These are phyloP conservation scores for Styela clava DNA, from an alignment of 23 tunicate species.

Conservation along the genomic window DNA sequence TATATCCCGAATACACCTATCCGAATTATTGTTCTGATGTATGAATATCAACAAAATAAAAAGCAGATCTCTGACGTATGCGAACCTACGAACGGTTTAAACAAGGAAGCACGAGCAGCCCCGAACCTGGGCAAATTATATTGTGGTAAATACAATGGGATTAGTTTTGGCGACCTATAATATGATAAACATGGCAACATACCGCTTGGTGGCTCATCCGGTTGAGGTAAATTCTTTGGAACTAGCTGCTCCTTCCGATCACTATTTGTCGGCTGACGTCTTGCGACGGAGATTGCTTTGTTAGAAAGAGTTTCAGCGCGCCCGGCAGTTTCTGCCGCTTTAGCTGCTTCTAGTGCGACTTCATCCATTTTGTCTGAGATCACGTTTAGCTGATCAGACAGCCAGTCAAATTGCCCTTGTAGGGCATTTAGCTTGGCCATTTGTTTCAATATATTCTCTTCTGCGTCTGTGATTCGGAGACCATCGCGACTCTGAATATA, in stretches of 20 bases:
- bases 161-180: not conserved
- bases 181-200: not conserved
- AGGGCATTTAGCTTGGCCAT: not conserved
- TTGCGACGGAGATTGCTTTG: constrained; percentile 13
- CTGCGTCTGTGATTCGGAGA: constrained; percentile 5
- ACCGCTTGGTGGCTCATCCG: constrained; percentile 52
- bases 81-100: too few species aligned
- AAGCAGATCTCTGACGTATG: not conserved
- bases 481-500: constrained; percentile 5
- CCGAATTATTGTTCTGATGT: too few species aligned
- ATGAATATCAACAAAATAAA: not conserved
- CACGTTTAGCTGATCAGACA: not conserved
- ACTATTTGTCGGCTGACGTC: not conserved
- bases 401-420: constrained; percentile 6
- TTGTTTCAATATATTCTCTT: not conserved
- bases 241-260: not conserved
- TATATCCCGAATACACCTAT: too few species aligned
- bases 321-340: not conserved
- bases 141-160: not conserved
- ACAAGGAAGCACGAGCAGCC: too few species aligned
- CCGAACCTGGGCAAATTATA: not conserved
- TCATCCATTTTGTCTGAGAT: constrained; percentile 10
- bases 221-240: constrained; percentile 29
- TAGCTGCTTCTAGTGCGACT: constrained; percentile 4
- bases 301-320: constrained; percentile 14